Evolutionary conservation across 2,797 vertebrate genomes (phyloP), one percentile per base, ranked within the genome.

Genomic region (Strix occidentalis): DNA sequence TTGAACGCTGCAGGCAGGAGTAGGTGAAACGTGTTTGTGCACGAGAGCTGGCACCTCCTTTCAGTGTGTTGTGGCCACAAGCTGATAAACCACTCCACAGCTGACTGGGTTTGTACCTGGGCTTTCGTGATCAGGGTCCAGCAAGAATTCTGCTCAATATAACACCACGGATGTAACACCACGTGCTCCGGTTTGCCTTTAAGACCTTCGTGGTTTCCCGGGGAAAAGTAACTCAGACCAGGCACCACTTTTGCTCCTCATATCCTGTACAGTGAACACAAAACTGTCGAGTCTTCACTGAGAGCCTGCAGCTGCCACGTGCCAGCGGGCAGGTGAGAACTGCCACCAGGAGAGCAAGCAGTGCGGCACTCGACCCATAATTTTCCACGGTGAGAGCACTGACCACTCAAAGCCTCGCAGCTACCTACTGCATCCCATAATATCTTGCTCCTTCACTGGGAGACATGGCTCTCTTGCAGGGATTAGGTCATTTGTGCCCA

Each of bases 231-330:
- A 54, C 63, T 31, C 4, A 0, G 35, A 75, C 13, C 7, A 46
- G 39, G 56, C 41, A 23, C 35, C 2, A 1, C 15, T 64, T 74
- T 16, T 37, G 12, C 39, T 54, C 23, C 29, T 35, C 4, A 0
- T 12, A 8, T 2, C 61, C 41, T 4, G 9, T 5, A 3, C 1
- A 20, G 63, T 2, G 4, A 54, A 5, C 9, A 3, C 0, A 0
- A 35, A 19, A 6, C 31, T 12, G 16, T 2, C 0, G 2, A 21
- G 11, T 46, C 33, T 48, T 45, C 48, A 2, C 45, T 21, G 29
- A 37, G 7, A 25, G 61, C 68, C 26, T 14, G 7, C 60, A 26
- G 54, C 35, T n/a, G 35, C 68, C 10, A 10, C 6, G 1, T 14
- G 23, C 54, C 60, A 14, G 50, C 0, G 1, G 58, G 7, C 33